A percentile compares a stretch with the other conserved stretches of the same genome.
These are phyloP conservation scores for Notarius quadriscutis DNA, from an alignment of 2,113 vertebrate genomes.

Conservation along the genomic window DNA sequence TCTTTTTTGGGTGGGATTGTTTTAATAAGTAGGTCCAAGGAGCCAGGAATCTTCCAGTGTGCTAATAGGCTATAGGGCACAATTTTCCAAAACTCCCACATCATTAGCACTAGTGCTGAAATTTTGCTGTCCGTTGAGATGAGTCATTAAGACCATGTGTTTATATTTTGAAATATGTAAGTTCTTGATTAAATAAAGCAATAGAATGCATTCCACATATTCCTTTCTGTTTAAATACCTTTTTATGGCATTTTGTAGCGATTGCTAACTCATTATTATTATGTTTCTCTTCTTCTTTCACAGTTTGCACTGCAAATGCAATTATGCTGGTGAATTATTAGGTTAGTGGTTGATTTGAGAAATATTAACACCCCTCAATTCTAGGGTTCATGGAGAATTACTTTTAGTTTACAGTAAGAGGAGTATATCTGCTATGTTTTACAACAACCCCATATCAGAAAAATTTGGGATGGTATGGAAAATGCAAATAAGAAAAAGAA, in stretches of 20 bases:
- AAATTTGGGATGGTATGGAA: no score
- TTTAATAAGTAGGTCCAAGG: slow-evolving; percentile 52
- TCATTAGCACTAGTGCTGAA: slow-evolving; percentile 22
- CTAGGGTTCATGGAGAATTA: background rate
- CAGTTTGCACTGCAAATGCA: slow-evolving; percentile 44
- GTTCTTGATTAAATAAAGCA: slow-evolving; percentile 57
- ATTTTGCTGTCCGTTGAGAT: slow-evolving; percentile 28
- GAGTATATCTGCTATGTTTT: background rate
- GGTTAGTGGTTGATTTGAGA: slow-evolving; percentile 16
- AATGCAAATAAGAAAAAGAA: no score
- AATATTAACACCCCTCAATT: background rate
- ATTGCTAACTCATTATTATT: slow-evolving; percentile 54
- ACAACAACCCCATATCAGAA: no score
- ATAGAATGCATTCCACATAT: slow-evolving; percentile 44
- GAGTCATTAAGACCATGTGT: slow-evolving; percentile 47
- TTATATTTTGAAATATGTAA: slow-evolving; percentile 50
- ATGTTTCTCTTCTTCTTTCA: background rate
- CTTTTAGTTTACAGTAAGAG: background rate
- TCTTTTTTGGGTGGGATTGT: slow-evolving; percentile 20
- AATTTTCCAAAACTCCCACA: slow-evolving; percentile 15
- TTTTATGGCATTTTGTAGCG: slow-evolving; percentile 9
- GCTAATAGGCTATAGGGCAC: background rate
- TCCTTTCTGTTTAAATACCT: slow-evolving; percentile 50
- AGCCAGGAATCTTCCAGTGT: slow-evolving; percentile 36
- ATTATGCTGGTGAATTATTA: slow-evolving; percentile 44